Evolutionary conservation across 1,140 invertebrate genomes (phyloP).

Genomic region (Nautilus pompilius): DNA sequence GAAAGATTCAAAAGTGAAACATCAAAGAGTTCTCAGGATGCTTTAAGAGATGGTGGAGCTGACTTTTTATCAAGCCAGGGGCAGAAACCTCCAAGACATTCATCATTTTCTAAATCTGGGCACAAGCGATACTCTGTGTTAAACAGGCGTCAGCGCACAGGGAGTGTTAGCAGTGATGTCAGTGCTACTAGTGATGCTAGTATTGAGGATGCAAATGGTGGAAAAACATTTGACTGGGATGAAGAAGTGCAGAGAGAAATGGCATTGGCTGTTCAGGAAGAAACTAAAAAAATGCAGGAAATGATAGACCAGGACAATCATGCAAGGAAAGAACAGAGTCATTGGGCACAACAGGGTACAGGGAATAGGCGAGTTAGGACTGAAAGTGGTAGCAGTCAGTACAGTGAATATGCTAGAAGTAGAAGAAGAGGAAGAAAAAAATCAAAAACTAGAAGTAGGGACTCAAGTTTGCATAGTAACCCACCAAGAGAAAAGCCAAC

Average conservation of each 20-base stretch:
- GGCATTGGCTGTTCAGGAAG: constrained; percentile 32
- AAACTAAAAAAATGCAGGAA: constrained; percentile 30
- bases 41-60: constrained; percentile 1
- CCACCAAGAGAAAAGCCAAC: constrained; percentile 7
- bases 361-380: neutral
- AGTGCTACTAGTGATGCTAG: constrained; percentile 36
- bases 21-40: neutral
- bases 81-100: constrained; percentile 10
- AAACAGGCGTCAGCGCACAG: constrained; percentile 29
- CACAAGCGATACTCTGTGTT: constrained; percentile 25
- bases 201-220: constrained; percentile 20
- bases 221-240: constrained; percentile 19
- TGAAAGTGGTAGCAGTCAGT: neutral
- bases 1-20: neutral
- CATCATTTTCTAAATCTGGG: constrained; percentile 8
- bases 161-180: constrained; percentile 39
- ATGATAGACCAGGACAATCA: constrained; percentile 25
- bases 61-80: constrained; percentile 6
- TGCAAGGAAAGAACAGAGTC: neutral
- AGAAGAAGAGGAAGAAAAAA: constrained; percentile 9
- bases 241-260: constrained; percentile 35
- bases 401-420: constrained; percentile 8
- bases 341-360: neutral
- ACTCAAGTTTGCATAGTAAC: constrained; percentile 19
- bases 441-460: constrained; percentile 11